Conservation (phyloP, 2,888 invertebrate species). For the Euspilapteryx auroguttella region DNA sequence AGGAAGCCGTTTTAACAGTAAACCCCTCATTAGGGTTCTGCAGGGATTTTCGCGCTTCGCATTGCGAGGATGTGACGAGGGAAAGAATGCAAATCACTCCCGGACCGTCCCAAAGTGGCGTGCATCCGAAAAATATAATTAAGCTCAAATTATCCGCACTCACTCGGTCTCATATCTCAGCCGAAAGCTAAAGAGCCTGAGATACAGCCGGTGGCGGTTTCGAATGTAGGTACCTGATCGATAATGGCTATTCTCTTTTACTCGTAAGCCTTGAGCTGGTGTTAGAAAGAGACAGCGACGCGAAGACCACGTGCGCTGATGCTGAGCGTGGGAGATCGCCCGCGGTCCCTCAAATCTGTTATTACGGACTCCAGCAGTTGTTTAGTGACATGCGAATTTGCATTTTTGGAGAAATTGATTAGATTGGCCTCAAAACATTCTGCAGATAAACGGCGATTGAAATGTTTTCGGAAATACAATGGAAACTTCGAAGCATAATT, state of each 20-base stretch:
- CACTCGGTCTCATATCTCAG: slow-evolving; percentile 11
- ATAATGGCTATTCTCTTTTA: slow-evolving; percentile 11
- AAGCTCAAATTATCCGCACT: slow-evolving; percentile 14
- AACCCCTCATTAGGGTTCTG: too few species aligned
- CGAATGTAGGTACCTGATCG: slow-evolving; percentile 9
- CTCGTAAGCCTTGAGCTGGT: slow-evolving; percentile 8
- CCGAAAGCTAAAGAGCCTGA: slow-evolving; percentile 25
- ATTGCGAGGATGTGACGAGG: too few species aligned
- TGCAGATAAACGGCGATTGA: too few species aligned
- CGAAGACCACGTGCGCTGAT: slow-evolving; percentile 11
- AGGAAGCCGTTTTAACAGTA: too few species aligned
- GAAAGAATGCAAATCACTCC: too few species aligned
- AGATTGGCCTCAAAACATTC: too few species aligned
- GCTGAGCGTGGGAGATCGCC: slow-evolving; percentile 35
- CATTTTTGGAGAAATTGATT: slow-evolving; percentile 27
- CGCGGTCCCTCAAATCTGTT: slow-evolving; percentile 12
- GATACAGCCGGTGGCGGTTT: slow-evolving; percentile 26
- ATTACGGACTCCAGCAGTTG: slow-evolving; percentile 11
- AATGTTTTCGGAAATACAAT: too few species aligned
- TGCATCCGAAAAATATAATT: slow-evolving; percentile 12
- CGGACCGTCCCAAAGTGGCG: too few species aligned
- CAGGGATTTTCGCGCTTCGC: too few species aligned
- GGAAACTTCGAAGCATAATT: too few species aligned
- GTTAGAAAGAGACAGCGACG: slow-evolving; percentile 17
- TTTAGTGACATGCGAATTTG: slow-evolving; percentile 23